phyloP scores from a whole-genome alignment of 2,113 vertebrate genomes.

The Petromus typicus region DNA sequence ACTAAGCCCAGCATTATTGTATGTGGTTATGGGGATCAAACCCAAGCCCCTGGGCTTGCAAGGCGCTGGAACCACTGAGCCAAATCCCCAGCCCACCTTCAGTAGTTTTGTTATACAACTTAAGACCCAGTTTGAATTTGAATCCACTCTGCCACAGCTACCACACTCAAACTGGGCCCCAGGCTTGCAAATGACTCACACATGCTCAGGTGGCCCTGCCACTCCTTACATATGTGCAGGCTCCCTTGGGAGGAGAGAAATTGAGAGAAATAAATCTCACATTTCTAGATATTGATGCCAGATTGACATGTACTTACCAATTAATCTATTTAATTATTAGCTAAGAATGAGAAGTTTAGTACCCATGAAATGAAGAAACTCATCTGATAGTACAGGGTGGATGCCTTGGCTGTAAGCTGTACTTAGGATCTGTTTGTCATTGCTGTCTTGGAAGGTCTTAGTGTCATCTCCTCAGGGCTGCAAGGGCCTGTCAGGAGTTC shows the following conservation, averaged over 20 bases:
- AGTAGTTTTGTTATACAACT: background rate
- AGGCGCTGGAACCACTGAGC: too few relatives aligned
- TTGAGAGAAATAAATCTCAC: background rate
- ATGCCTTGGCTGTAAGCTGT: background rate
- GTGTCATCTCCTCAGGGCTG: background rate
- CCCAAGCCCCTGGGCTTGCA: too few relatives aligned
- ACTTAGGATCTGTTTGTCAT: background rate
- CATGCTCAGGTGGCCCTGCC: background rate
- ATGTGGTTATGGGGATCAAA: background rate
- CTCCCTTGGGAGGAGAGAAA: background rate
- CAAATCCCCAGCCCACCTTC: background rate
- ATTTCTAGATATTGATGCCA: background rate
- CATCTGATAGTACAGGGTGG: background rate
- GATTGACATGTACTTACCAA: background rate
- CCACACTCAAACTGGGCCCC: background rate
- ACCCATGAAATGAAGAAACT: background rate
- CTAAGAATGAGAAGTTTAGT: background rate
- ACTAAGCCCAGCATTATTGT: too few relatives aligned
- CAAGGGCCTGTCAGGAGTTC: background rate
- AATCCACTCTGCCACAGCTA: background rate
- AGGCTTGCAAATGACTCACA: accelerated
- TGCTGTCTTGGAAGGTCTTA: background rate
- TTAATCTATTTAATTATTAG: background rate
- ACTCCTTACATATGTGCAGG: background rate
- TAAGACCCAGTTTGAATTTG: background rate